Base-by-base conservation (phyloP, 2,888 invertebrate species). In the Acrobasis suavella region DNA sequence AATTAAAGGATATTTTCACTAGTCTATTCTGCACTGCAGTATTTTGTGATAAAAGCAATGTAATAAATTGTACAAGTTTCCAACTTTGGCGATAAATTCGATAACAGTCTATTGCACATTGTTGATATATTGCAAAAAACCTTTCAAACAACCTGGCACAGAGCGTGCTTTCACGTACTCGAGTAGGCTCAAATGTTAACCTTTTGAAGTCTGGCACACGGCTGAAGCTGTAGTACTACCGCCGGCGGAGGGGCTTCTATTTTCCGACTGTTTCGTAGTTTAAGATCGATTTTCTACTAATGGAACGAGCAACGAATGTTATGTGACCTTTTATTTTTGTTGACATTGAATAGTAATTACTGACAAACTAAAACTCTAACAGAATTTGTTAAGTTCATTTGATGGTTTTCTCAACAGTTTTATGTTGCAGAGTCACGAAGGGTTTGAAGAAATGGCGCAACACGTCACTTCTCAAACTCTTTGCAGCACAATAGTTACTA, bases 121-220 rank as follows among this genome's bases (percentile, higher is more conserved):
- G 0, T 38, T 15, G 15, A 38, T 38, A 54, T 38, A 54, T 54
- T 39, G 38, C 16, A 39, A 39, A 5, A 12, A 38, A 16, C 15
- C 10, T 38, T 38, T 39, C 39, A 39, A 16, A 14, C 12, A 10
- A 1, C 3, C 14, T 39, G 39, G 16, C 39, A n/a, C 15, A 15
- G n/a, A 39, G 16, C 38, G 37, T 37, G 37, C 52, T 38, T 55
- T 55, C 39, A 16, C 15, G 39, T 39, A 39, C 39, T 55, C 55
- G 0, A 16, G 55, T 55, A 39, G 55, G 39, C 55, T 55, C 39
- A 16, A 55, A 37, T n/a, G 55, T 39, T 56, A 42, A 38, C 67
- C 74, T 87, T 86, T 80, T 88, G 84, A 83, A 79, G 81, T 82
- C 74, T 72, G 77, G 80, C 80, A 77, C 89, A 85, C 68, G 79